These are phyloP conservation scores for Zootermopsis nevadensis DNA, from an alignment of 2,888 invertebrate species.

Conservation along the genomic window DNA sequence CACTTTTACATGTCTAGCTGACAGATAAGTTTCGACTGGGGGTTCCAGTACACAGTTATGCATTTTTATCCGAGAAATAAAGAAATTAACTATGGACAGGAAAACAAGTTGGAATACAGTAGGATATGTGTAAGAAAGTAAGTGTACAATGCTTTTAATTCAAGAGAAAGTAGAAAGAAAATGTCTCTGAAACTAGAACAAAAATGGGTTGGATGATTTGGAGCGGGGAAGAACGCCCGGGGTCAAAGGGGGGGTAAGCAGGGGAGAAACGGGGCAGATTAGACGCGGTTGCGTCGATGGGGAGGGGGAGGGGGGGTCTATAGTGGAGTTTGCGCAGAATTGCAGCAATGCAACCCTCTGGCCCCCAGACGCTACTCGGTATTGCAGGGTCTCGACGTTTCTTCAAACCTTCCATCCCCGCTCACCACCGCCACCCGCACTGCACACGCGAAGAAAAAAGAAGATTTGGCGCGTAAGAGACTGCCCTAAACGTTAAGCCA, in stretches of 20 bases:
- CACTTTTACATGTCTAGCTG: too few species aligned
- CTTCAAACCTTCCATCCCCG: not conserved
- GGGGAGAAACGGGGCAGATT: not conserved
- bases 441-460: not conserved
- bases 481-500: not conserved
- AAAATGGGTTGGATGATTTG: conserved; percentile 13
- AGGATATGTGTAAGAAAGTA: not conserved
- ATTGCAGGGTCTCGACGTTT: conserved; percentile 23
- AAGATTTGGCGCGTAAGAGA: not conserved
- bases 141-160: conserved; percentile 2
- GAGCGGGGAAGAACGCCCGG: not conserved
- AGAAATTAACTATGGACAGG: not conserved
- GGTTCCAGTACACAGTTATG: not conserved
- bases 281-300: too few species aligned
- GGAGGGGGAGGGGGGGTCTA: not conserved
- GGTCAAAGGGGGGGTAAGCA: not conserved
- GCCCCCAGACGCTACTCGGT: conserved; percentile 24
- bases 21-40: not conserved
- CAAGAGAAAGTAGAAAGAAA: conserved; percentile 2
- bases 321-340: conserved; percentile 22
- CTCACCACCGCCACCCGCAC: not conserved
- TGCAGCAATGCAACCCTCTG: conserved; percentile 21
- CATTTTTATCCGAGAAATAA: not conserved
- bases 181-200: conserved; percentile 16
- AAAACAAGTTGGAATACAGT: not conserved